These are phyloP conservation scores for Takifugu ocellatus DNA, from an alignment of 2,797 vertebrate genomes.

Conservation along the genomic window DNA sequence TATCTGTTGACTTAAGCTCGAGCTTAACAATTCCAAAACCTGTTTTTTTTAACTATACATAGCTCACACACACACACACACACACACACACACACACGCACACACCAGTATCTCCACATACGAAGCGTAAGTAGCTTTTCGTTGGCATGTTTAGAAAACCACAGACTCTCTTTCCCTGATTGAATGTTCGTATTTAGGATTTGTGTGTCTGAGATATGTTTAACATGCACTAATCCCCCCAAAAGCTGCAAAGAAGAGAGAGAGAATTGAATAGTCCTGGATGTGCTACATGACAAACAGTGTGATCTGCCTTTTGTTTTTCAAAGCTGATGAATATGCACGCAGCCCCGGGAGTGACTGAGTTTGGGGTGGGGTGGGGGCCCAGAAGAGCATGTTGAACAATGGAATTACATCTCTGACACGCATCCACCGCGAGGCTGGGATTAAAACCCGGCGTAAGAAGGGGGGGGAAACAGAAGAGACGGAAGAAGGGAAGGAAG, in stretches of 20 bases:
- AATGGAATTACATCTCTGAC: constrained; percentile 78
- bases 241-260: constrained; percentile 53
- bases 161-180: constrained; percentile 47
- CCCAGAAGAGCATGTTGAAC: constrained; percentile 70
- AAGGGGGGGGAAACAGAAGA: constrained; percentile 33
- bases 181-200: constrained; percentile 65
- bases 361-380: constrained; percentile 57
- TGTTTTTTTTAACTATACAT: no score
- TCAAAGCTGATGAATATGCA: constrained; percentile 71
- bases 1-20: no score
- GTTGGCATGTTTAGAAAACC: constrained; percentile 36
- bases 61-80: constrained; percentile 4
- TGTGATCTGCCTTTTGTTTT: constrained; percentile 72
- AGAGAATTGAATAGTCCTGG: constrained; percentile 58
- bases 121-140: constrained; percentile 44
- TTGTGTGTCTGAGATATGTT: constrained; percentile 69
- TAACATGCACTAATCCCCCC: constrained; percentile 64
- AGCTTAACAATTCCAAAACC: no score
- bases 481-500: constrained; percentile 38
- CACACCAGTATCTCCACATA: constrained; percentile 19
- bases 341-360: constrained; percentile 64
- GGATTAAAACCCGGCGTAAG: constrained; percentile 65
- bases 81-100: constrained; percentile 28
- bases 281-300: constrained; percentile 64
- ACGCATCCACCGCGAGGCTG: constrained; percentile 72